Base-by-base conservation (phyloP, 2,888 invertebrate genomes). In the Kuschelorhynchus macadamiae region DNA sequence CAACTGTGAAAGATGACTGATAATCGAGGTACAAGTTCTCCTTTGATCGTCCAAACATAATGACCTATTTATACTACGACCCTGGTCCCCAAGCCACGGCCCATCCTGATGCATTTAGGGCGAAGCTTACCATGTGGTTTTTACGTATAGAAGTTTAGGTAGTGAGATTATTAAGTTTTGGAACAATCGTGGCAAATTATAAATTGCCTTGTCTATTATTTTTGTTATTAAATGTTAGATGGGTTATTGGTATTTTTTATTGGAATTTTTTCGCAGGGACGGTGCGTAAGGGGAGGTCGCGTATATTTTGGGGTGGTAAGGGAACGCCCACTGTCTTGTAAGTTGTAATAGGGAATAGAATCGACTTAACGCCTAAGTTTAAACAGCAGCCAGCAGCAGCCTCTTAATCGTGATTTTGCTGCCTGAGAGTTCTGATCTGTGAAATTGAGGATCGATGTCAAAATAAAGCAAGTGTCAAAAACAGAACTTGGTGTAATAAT, bases 21-120 rank as follows among this genome's bases (percentile, higher is more conserved):
- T 9, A 16, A 12, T 42, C 16, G 42, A 42, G 42, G 2, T 42
- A 21, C 18, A 20, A 12, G 12, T 11, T 20, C 20, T 18, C 20
- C 20, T n/a, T n/a, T n/a, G n/a, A n/a, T 17, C 17, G 20, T 18
- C 30, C 30, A 30, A 30, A 9, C 4, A 30, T 17, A 46, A 46
- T 59, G 49, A 47, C 49, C 49, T 47, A 59, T 18, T 61, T 61
- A 30, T 30, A 30, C 5, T 30, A 9, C 50, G n/a, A 9, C 33
- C 7, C 12, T 12, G 39, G 11, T 30, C 60, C 42, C 50, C 62
- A 53, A 44, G 62, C 20, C 62, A 62, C 62, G 44, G 53, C 62
- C 62, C 62, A 62, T 62, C 53, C n/a, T 4, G 12, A 52, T 12
- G 20, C 44, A 20, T n/a, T 30, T n/a, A 17, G 30, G 52, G 52